Base-by-base conservation (phyloP, 2,113 vertebrate genomes). In the Dasyurus viverrinus region DNA sequence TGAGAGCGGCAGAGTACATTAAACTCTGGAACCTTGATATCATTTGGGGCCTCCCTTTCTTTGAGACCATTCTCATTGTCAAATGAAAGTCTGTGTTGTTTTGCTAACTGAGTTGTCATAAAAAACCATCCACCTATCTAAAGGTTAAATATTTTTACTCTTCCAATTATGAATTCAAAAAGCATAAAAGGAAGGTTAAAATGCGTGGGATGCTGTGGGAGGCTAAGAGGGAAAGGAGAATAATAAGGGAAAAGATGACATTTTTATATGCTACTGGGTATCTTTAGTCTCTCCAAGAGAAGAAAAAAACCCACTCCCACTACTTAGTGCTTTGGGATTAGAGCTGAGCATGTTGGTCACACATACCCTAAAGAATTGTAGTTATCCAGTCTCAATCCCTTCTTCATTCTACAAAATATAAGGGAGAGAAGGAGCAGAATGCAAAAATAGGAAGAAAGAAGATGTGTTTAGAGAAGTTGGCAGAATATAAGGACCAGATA, bases 331-430 rank as follows among this genome's bases (percentile, higher is more conserved):
- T 16, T 12, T 3, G 0, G 25, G 42, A 8, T 47, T 54, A 90
- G 92, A 47, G 53, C 0, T 46, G 23, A 92, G 48, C 48, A 68
- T n/a, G 90, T 48, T 50, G 36, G 47, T 57, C 48, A 46, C 47
- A 53, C 54, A 36, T 3, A 89, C 52, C 27, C n/a, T 53, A 52
- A 46, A 68, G 42, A 76, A 50, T 53, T 42, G 12, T 89, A 42
- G 89, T 42, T 1, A 94, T 42, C 57, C 52, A 92, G 9, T 8
- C 19, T 76, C 90, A 76, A 91, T 92, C 89, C 89, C 48, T 89
- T n/a, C 48, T 93, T 54, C 53, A 60, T 90, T 94, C 52, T 36
- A 57, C 16, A 92, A 90, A 92, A 95, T 46, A 25, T 47, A 92
- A 52, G 30, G 30, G 25, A 42, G 46, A 94, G 76, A 50, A 91